Evolutionary conservation across 2,888 invertebrate species (phyloP).

Genomic region (Geotrupes spiniger): DNA sequence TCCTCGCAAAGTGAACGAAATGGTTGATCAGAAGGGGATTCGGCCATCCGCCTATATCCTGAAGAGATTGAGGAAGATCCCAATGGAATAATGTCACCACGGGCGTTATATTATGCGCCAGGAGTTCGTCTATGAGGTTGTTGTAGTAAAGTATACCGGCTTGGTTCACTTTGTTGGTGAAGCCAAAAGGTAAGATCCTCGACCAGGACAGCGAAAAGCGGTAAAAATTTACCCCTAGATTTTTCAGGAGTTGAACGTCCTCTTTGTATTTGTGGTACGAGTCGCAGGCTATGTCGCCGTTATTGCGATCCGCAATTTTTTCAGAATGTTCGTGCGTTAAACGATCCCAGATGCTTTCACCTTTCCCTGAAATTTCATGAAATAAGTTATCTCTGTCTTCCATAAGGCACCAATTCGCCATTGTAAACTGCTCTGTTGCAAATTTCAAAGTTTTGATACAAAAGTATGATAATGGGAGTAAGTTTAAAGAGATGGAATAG

Average conservation of each 20-base stretch:
- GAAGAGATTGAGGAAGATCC: constrained; percentile 60
- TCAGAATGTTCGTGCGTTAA: constrained; percentile 57
- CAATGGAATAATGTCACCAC: constrained; percentile 63
- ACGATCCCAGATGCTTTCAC: constrained; percentile 67
- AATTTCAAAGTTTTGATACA: too few species aligned
- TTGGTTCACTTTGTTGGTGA: constrained; percentile 56
- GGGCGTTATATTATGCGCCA: constrained; percentile 56
- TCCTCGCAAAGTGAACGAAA: constrained; percentile 59
- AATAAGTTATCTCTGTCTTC: too few species aligned
- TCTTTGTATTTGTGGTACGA: constrained; percentile 63
- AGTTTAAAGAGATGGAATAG: too few species aligned
- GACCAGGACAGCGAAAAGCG: constrained; percentile 67
- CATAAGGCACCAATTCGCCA: too few species aligned
- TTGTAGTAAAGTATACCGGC: constrained; percentile 64
- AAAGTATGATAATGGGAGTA: too few species aligned
- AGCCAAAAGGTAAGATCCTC: constrained; percentile 60
- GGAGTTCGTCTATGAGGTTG: constrained; percentile 58
- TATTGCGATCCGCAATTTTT: constrained; percentile 54
- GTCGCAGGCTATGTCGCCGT: constrained; percentile 64
- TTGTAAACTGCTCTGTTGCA: too few species aligned
- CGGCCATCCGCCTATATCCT: constrained; percentile 63
- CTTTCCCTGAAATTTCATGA: constrained; percentile 56
- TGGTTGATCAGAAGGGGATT: constrained; percentile 60
- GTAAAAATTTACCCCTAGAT: constrained; percentile 58
- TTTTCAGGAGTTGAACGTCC: constrained; percentile 58